A percentile compares a stretch with the other conserved stretches of the same genome.
phyloP scores from a whole-genome alignment of 2,888 invertebrate genomes.

The Eupithecia tripunctaria region DNA sequence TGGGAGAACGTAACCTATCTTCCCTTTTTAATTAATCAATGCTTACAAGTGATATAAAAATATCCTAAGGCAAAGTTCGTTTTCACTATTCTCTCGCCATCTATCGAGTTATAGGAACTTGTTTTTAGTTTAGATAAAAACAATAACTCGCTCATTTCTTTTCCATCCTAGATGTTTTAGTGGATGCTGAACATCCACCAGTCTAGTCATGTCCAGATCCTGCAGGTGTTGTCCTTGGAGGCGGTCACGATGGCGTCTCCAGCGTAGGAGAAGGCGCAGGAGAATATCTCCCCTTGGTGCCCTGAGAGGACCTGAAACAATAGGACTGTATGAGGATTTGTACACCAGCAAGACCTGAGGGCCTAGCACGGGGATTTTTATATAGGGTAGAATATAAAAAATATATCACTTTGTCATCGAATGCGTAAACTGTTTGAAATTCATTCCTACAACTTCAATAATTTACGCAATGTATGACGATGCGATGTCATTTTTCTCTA shows the following conservation, averaged over 20 bases:
- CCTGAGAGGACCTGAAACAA: conserved; percentile 86
- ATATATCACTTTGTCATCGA: no score
- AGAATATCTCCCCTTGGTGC: conserved; percentile 92
- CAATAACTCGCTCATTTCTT: not conserved
- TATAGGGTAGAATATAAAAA: no score
- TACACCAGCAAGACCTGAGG: not conserved
- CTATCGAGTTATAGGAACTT: not conserved
- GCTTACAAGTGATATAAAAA: not conserved
- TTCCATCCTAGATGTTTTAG: not conserved
- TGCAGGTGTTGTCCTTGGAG: conserved; percentile 92
- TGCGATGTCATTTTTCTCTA: no score
- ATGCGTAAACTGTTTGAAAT: no score
- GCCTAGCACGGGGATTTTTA: no score
- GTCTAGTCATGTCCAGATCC: conserved; percentile 91
- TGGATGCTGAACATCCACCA: conserved; percentile 81
- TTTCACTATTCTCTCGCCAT: not conserved
- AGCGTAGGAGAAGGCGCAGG: conserved; percentile 91
- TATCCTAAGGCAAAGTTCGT: not conserved
- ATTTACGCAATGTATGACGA: no score
- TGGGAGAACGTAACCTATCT: no score
- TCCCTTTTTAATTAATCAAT: not conserved
- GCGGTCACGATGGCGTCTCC: conserved; percentile 92
- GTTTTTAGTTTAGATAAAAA: not conserved
- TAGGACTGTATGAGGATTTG: not conserved
- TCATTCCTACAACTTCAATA: no score